These are phyloP conservation scores for Dasypolia templi DNA, from an alignment of 2,888 invertebrate genomes.

Conservation along the genomic window DNA sequence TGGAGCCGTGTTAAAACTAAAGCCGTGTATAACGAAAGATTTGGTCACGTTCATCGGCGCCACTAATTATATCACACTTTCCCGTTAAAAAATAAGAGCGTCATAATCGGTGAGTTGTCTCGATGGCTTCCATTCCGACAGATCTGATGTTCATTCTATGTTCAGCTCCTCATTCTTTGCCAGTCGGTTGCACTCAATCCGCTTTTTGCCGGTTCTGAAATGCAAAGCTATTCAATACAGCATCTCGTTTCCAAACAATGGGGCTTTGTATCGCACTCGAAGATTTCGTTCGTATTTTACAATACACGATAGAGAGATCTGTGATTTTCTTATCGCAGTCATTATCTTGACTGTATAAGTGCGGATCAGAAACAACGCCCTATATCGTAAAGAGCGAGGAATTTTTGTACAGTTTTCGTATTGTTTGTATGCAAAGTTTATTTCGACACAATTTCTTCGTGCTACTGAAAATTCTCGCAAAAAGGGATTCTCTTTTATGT, in stretches of 20 bases:
- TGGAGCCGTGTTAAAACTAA: constrained; percentile 57
- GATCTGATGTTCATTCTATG: constrained; percentile 66
- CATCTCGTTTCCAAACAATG: constrained; percentile 79
- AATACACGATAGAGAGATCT: constrained; percentile 69
- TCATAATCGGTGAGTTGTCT: constrained; percentile 73
- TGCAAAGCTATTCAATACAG: constrained; percentile 71
- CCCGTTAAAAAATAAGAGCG: constrained; percentile 75
- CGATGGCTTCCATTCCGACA: constrained; percentile 75
- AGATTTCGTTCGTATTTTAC: constrained; percentile 78
- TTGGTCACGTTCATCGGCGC: constrained; percentile 62
- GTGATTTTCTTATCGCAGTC: constrained; percentile 65
- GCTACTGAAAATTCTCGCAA: neutral
- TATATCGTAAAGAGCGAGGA: constrained; percentile 25
- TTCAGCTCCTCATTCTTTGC: constrained; percentile 59
- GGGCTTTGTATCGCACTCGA: constrained; percentile 76
- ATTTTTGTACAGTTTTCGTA: constrained; percentile 22
- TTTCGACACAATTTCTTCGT: constrained; percentile 16
- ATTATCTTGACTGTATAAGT: constrained; percentile 61
- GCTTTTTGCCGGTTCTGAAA: constrained; percentile 69
- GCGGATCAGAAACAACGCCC: constrained; percentile 53
- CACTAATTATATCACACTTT: constrained; percentile 81
- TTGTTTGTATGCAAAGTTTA: constrained; percentile 45
- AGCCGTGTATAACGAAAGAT: constrained; percentile 53
- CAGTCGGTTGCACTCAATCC: constrained; percentile 65
- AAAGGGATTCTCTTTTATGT: neutral